phyloP scores from a whole-genome alignment of 2,113 vertebrate species.

The Romanogobio albipinnatus region DNA sequence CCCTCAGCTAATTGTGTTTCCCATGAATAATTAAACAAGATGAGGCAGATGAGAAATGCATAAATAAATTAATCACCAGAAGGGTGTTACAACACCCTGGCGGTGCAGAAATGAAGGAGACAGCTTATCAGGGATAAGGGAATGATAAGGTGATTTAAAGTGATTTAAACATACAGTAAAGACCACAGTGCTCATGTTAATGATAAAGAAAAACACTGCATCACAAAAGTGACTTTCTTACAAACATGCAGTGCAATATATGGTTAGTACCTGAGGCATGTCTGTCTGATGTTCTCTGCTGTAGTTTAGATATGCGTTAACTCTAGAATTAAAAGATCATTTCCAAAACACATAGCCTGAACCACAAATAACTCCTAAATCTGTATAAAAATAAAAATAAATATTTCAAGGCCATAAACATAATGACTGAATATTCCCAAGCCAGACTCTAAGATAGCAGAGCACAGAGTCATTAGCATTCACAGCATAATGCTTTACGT shows the following conservation, averaged over 20 bases:
- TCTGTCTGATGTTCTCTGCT: not conserved
- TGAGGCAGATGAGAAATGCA: constrained; percentile 61
- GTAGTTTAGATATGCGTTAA: not conserved
- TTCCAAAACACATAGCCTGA: not conserved
- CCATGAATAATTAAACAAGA: constrained; percentile 72
- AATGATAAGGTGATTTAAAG: not conserved
- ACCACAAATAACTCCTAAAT: not conserved
- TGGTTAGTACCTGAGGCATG: not conserved
- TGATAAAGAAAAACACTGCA: not conserved
- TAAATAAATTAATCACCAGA: constrained; percentile 67
- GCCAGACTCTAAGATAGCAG: not conserved
- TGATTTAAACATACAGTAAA: not conserved
- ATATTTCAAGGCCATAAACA: not conserved
- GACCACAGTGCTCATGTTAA: not conserved
- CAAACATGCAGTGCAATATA: not conserved
- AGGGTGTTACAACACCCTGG: constrained; percentile 9
- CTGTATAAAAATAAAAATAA: no score
- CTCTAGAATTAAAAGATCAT: not conserved
- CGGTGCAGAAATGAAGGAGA: constrained; percentile 43
- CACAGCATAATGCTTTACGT: constrained; percentile 13
- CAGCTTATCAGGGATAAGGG: not conserved
- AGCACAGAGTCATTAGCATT: constrained; percentile 10
- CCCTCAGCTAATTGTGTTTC: constrained; percentile 62
- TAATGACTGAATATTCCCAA: not conserved
- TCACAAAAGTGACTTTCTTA: not conserved